Evolutionary conservation across 2,888 invertebrate species (phyloP).

Genomic region (Poecilus cupreus): DNA sequence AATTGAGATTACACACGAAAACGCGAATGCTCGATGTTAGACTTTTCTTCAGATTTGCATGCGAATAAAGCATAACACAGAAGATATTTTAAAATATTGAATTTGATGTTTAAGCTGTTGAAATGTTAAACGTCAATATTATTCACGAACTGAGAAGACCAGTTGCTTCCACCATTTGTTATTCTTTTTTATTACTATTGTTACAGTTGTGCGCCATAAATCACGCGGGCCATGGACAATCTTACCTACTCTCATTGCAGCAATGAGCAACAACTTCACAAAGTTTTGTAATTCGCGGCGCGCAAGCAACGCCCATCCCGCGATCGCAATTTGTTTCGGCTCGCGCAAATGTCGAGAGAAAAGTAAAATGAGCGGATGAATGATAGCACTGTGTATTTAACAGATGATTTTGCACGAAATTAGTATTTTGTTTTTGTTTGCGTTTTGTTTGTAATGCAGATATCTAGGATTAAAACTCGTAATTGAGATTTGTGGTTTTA

Average conservation of each 20-base stretch:
- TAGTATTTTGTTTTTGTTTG: conserved; percentile 21
- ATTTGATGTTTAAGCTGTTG: too few relatives aligned
- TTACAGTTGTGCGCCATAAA: conserved; percentile 17
- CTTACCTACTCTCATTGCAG: background rate
- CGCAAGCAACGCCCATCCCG: background rate
- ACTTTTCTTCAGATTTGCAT: background rate
- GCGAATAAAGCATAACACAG: background rate
- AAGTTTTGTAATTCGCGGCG: conserved; percentile 34
- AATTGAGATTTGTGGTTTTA: conserved; percentile 35
- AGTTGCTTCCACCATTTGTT: too few relatives aligned
- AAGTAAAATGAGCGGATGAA: conserved; percentile 2
- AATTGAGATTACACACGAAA: conserved; percentile 7
- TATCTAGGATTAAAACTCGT: conserved; percentile 22
- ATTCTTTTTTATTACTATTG: too few relatives aligned
- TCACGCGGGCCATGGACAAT: conserved; percentile 1
- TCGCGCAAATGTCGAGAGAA: background rate
- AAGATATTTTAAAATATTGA: background rate
- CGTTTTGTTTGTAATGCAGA: conserved; percentile 5
- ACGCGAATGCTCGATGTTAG: background rate
- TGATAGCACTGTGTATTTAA: background rate
- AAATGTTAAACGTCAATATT: too few relatives aligned
- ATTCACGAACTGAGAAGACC: too few relatives aligned
- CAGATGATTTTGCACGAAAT: conserved; percentile 28
- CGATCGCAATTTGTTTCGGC: conserved; percentile 26
- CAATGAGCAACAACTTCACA: conserved; percentile 20